A percentile compares a stretch with the other conserved stretches of the same genome.
Evolutionary conservation across 35 echinoderm and acorn worm genomes (phyloP).

Genomic region (Apostichopus parvimensis): DNA sequence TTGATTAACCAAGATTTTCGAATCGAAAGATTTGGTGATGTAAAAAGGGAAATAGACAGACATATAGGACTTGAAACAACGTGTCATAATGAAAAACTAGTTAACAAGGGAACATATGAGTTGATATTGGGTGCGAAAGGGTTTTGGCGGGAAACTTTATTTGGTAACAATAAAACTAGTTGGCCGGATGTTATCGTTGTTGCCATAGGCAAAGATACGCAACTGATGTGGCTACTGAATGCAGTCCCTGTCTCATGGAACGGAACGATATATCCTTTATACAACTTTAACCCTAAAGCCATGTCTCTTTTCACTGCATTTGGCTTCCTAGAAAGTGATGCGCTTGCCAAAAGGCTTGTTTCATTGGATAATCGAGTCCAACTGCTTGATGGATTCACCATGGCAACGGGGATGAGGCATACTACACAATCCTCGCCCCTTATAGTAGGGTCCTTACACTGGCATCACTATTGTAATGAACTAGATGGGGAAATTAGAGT

Average conservation of each 20-base stretch:
- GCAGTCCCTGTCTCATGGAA: background rate
- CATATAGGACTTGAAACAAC: background rate
- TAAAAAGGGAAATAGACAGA: background rate
- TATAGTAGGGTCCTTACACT: background rate
- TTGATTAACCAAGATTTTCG: conserved; percentile 9
- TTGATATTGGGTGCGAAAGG: background rate
- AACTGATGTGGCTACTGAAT: background rate
- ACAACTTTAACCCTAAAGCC: background rate
- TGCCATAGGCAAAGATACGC: background rate
- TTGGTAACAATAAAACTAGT: background rate
- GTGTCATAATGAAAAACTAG: background rate
- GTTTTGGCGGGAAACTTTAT: background rate
- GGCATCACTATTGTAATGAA: background rate
- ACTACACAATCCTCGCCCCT: background rate
- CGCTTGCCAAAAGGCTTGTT: background rate
- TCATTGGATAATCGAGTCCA: background rate
- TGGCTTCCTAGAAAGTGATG: background rate
- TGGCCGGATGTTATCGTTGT: conserved; percentile 24
- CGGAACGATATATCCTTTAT: conserved; percentile 6
- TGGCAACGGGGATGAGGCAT: conserved; percentile 12
- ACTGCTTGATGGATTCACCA: background rate
- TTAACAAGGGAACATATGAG: background rate
- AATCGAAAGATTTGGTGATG: background rate
- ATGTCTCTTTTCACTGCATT: background rate
- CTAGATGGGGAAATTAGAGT: background rate